These are phyloP conservation scores for Caenorhabditis drosophilae DNA, from an alignment of 2,888 invertebrate genomes.

Conservation along the genomic window DNA sequence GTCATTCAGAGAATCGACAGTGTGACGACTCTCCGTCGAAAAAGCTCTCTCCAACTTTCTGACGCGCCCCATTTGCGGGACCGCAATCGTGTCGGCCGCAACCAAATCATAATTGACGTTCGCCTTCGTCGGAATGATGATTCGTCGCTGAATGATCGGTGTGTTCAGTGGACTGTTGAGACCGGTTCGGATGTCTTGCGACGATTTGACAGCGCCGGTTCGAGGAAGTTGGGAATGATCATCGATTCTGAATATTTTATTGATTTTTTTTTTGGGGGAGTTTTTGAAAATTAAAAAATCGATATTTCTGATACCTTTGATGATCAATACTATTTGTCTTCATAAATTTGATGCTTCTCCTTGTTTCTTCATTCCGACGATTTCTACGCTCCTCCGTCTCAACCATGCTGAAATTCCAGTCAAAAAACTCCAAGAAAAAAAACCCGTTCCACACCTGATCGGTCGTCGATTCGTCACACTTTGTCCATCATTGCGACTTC, in stretches of 20 bases:
- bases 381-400: constrained; percentile 33
- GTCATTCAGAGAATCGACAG: constrained; percentile 31
- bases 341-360: constrained; percentile 37
- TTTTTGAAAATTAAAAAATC: constrained; percentile 1
- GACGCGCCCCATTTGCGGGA: constrained; percentile 29
- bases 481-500: constrained; percentile 3
- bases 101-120: constrained; percentile 30
- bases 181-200: constrained; percentile 25
- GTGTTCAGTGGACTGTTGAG: constrained; percentile 32
- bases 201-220: constrained; percentile 5
- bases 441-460: constrained; percentile 6
- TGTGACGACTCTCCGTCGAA: constrained; percentile 24
- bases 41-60: constrained; percentile 37
- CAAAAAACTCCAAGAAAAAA: not conserved
- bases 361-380: constrained; percentile 25
- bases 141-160: constrained; percentile 19
- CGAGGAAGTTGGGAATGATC: not conserved
- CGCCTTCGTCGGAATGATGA: constrained; percentile 21
- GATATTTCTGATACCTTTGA: not conserved
- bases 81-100: constrained; percentile 24
- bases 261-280: not conserved
- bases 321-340: constrained; percentile 40
- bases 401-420: constrained; percentile 16
- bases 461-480: constrained; percentile 20
- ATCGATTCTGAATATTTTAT: not conserved